Conservation (phyloP, 2,113 vertebrate species). For the Myocastor coypus region DNA sequence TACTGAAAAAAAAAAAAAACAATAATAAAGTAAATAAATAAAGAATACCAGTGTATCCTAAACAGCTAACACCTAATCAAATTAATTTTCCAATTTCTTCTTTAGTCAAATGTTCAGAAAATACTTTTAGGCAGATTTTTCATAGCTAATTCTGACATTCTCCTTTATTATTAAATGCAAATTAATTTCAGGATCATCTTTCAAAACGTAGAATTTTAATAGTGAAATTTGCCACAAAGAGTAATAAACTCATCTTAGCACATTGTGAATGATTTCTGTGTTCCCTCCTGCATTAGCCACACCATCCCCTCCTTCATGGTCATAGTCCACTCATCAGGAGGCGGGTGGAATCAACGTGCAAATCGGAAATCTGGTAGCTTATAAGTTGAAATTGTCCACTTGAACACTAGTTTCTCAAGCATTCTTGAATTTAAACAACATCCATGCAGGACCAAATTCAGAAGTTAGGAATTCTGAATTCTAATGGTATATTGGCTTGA, state of each 20-base stretch:
- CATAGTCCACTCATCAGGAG: neutral
- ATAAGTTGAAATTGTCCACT: slow-evolving; percentile 21
- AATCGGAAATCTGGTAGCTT: slow-evolving; percentile 7
- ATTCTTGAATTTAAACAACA: neutral
- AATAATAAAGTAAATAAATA: too few relatives aligned
- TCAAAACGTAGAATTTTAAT: slow-evolving; percentile 27
- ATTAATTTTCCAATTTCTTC: neutral
- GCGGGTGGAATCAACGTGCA: neutral
- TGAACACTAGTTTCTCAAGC: slow-evolving; percentile 11
- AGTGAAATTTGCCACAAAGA: neutral
- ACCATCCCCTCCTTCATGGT: neutral
- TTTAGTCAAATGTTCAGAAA: slow-evolving; percentile 37
- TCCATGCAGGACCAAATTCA: neutral
- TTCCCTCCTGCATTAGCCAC: neutral
- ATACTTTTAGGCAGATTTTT: neutral
- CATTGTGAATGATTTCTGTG: neutral
- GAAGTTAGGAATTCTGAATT: slow-evolving; percentile 23
- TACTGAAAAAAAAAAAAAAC: too few relatives aligned
- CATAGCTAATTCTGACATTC: neutral
- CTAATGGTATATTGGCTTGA: neutral
- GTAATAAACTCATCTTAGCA: slow-evolving; percentile 19
- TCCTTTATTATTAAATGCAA: slow-evolving; percentile 27
- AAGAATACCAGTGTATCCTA: neutral
- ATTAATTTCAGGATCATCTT: slow-evolving; percentile 46
- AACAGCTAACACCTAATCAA: neutral